Percentiles rank a stretch among this genome's conserved stretches.
phyloP scores from a whole-genome alignment of 1,140 invertebrate genomes.

The Spodoptera frugiperda region DNA sequence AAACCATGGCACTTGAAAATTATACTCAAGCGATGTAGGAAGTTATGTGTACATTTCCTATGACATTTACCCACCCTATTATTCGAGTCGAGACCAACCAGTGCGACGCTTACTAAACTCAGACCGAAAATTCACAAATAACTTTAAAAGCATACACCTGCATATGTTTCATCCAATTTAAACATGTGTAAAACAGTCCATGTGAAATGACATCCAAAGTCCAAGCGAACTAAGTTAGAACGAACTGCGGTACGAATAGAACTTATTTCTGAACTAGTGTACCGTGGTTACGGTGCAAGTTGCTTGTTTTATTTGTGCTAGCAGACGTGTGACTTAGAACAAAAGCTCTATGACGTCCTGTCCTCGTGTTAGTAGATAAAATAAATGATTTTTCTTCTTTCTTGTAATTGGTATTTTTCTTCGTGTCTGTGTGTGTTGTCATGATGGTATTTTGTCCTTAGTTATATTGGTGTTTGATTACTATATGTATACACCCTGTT shows the following conservation, averaged over 20 bases:
- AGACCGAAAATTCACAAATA: background rate
- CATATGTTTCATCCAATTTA: slow-evolving; percentile 10
- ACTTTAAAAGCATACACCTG: background rate
- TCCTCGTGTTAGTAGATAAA: slow-evolving; percentile 6
- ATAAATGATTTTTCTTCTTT: slow-evolving; percentile 20
- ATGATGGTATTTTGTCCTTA: no score
- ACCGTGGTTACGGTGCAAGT: slow-evolving; percentile 45
- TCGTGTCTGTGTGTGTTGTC: background rate
- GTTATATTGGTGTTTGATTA: no score
- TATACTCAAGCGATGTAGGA: no score
- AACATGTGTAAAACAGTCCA: slow-evolving; percentile 9
- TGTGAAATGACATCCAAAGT: slow-evolving; percentile 42
- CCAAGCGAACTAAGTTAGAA: slow-evolving; percentile 46
- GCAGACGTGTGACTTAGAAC: slow-evolving; percentile 40
- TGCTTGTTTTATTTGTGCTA: slow-evolving; percentile 46
- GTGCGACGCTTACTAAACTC: no score
- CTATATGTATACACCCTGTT: no score
- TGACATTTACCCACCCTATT: no score
- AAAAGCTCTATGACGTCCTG: slow-evolving; percentile 21
- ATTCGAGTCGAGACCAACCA: no score
- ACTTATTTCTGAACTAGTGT: slow-evolving; percentile 47
- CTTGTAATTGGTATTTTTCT: slow-evolving; percentile 13
- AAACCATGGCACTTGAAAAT: no score
- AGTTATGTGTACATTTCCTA: no score
- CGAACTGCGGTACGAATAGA: slow-evolving; percentile 32